phyloP scores from a whole-genome alignment of 2,888 invertebrate species.

The Drosophila lutescens region DNA sequence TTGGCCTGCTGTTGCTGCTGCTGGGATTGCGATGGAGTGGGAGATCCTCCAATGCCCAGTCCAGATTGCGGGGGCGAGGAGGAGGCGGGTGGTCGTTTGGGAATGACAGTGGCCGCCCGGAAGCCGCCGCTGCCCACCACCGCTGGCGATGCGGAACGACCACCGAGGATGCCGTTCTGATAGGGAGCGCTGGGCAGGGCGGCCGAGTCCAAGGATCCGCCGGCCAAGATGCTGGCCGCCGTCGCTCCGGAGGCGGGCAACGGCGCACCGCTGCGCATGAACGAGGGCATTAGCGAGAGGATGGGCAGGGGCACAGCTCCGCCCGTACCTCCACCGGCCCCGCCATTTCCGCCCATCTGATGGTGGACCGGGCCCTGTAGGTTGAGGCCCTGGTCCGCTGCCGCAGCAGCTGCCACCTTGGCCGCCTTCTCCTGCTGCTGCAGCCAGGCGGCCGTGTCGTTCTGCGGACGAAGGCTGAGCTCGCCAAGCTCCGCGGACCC shows the following conservation, averaged over 20 bases:
- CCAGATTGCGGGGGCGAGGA: constrained; percentile 67
- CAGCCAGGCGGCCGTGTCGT: constrained; percentile 83
- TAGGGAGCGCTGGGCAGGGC: constrained; percentile 64
- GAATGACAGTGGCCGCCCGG: constrained; percentile 78
- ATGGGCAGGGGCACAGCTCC: constrained; percentile 87
- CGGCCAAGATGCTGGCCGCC: constrained; percentile 47
- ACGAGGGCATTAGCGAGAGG: constrained; percentile 91
- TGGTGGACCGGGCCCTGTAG: constrained; percentile 85
- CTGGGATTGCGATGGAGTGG: constrained; percentile 59
- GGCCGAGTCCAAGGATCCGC: constrained; percentile 32
- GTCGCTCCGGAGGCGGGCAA: constrained; percentile 65
- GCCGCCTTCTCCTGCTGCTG: constrained; percentile 85
- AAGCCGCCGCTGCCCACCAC: constrained; percentile 64
- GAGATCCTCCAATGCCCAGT: constrained; percentile 45
- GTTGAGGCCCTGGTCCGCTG: constrained; percentile 80
- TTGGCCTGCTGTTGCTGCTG: constrained; percentile 56
- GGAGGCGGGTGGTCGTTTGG: constrained; percentile 80
- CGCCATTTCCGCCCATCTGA: constrained; percentile 44
- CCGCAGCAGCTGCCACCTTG: constrained; percentile 64
- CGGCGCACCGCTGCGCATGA: constrained; percentile 86
- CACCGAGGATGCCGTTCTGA: constrained; percentile 76
- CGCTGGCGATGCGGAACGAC: constrained; percentile 60
- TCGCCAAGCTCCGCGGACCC: constrained; percentile 69
- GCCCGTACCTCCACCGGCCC: constrained; percentile 70
- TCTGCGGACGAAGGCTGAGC: constrained; percentile 83